These are phyloP conservation scores for Rachycentron canadum DNA, from an alignment of 2,797 vertebrate species.

Conservation along the genomic window DNA sequence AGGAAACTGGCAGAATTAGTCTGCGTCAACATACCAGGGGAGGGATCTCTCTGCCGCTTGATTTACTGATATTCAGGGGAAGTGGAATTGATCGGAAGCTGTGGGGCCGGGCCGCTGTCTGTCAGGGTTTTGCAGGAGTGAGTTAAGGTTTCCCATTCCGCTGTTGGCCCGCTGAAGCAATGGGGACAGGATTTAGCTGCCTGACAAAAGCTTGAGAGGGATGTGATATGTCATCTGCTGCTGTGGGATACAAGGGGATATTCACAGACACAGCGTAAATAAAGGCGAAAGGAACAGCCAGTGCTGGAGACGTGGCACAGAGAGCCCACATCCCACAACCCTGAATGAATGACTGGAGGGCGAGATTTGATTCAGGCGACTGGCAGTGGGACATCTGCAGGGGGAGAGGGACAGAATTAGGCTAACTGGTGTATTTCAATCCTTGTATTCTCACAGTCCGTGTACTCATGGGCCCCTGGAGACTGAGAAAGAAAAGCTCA, in stretches of 20 bases:
- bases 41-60: slow-evolving; percentile 71
- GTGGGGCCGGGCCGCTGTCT: slow-evolving; percentile 60
- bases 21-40: slow-evolving; percentile 66
- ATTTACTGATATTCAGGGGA: slow-evolving; percentile 82
- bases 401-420: slow-evolving; percentile 60
- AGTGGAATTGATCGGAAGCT: slow-evolving; percentile 79
- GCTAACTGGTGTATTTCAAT: slow-evolving; percentile 61
- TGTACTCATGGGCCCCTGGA: not conserved
- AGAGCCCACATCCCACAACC: slow-evolving; percentile 68
- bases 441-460: slow-evolving; percentile 42
- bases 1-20: slow-evolving; percentile 78
- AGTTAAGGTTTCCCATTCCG: slow-evolving; percentile 75
- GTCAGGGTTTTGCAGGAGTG: slow-evolving; percentile 64
- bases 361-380: slow-evolving; percentile 74
- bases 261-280: slow-evolving; percentile 78
- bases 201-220: slow-evolving; percentile 80
- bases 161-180: slow-evolving; percentile 55
- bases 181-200: slow-evolving; percentile 76
- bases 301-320: slow-evolving; percentile 62
- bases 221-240: slow-evolving; percentile 81
- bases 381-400: slow-evolving; percentile 70
- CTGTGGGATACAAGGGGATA: slow-evolving; percentile 74
- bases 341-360: slow-evolving; percentile 73
- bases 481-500: slow-evolving; percentile 15
- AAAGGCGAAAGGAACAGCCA: slow-evolving; percentile 76